Base-by-base conservation (phyloP, 2,888 invertebrate genomes). In the Malthinus flaveolus region DNA sequence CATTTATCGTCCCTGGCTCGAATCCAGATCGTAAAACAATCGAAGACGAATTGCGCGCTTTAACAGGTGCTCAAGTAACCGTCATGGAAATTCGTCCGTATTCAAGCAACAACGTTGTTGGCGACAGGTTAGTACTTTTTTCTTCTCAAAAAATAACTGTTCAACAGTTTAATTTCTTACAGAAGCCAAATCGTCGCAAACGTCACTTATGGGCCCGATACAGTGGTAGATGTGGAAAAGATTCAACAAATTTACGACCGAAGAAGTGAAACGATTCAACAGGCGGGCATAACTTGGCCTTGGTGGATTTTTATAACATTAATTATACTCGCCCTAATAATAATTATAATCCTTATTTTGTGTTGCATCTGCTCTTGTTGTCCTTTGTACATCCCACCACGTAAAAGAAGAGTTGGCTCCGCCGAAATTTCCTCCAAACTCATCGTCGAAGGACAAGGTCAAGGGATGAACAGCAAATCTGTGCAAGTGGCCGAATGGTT, bases 331-430 rank as follows among this genome's bases (percentile, higher is more conserved):
- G 85, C 92, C 65, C 84, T 92, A 0, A 70, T 91, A 31, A 85
- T 89, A 8, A 83, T 91, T 64, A 78, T 91, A 56, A 82, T 87
- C 50, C 80, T 93, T 47, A 85, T 93, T 62, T 82, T 91, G 59
- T 94, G 93, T 78, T 93, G 93, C 72, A 87, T 92, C 63, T 93
- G 92, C 73, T 89, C 90, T 68, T 89, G 89, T 70, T 93, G 93
- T 72, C 92, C 92, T n/a, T 83, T 91, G 49, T 92, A 90, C 70
- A 87, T 87, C 79, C 88, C 88, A 50, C 85, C 88, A 49, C 86
- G 89, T 82, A 86, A 87, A 83, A 85, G 87, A 83, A 86, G 86
- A 83, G 84, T 86, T 81, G 86, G 85, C 82, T 85, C 87, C 81
- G 85, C 86, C 78, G 88, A 88, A 82, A 85, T 87, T 81, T 86